Base-by-base conservation (phyloP, 1,140 invertebrate species). In the Drosophila repletoides region DNA sequence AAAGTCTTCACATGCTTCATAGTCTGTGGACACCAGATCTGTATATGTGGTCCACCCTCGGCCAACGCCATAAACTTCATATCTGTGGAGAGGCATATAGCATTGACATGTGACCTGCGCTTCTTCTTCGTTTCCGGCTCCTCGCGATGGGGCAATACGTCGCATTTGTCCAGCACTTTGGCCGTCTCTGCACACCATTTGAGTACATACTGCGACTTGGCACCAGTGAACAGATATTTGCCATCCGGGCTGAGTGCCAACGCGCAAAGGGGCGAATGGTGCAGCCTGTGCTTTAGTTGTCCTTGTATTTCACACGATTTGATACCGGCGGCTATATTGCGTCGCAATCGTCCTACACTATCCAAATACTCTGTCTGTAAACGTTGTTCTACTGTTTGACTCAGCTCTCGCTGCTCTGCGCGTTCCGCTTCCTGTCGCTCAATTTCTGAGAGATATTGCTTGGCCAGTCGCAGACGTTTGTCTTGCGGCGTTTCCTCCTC, bases 401-500 rank as follows among this genome's bases (percentile, higher is more conserved):
- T 91, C 67, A 95, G 93, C 74, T 96, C 93, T 28, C 93, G 92
- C 9, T 92, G 90, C 61, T 95, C 95, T 29, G 91, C 91, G 73
- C 93, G 92, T 73, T 95, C 93, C 38, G 92, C 93, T 90, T 96
- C 96, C 92, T 97, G 93, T 88, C 93, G 93, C 91, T 96, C 94
- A 53, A 98, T 95, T 92, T 97, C 95, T 77, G 95, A 91, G 26
- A 99, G 91, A 91, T 98, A 97, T 89, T 96, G 93, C 89, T 98
- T 98, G 0, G 97, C 96, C 59, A 98, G 91, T 26, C 96, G 92
- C 26, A 99, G 72, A 76, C 95, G 95, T 87, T 98, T 98, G 80
- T 98, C 95, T 89, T 98, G 96, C 0, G 95, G 93, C 4, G 96
- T 98, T 89, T 95, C 94, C 59, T 96, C 94, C 69, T 95, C 94